Evolutionary conservation across 2,888 invertebrate genomes (phyloP), one percentile per base, ranked within the genome.

Genomic region (Drosophila helvetica): DNA sequence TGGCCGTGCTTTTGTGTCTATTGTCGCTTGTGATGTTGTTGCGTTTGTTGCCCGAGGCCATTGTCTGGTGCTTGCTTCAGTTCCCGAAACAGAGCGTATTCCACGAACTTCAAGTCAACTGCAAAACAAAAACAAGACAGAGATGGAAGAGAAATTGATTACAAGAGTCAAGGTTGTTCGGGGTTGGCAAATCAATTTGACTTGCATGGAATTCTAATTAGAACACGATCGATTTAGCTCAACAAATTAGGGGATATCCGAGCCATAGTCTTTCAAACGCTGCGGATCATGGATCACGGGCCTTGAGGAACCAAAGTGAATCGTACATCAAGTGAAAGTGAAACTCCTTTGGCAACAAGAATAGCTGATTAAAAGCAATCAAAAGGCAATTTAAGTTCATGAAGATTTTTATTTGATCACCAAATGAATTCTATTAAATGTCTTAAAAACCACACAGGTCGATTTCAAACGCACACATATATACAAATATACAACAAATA

Each of bases 71-170:
- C 15, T 15, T 15, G 30, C 33, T 12, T 4, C 1, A 1, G 33
- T 12, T 33, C 12, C 33, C 33, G 5, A 33, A 12, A 33, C 6
- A 7, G 2, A 38, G 5, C 19, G 22, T 30, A 17, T 45, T 3
- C 17, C 38, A 38, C 7, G 38, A n/a, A n/a, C 53, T 19, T 59
- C 19, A 30, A 45, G 5, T 30, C 22, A 38, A 3, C 59, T 60
- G 59, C 12, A 60, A 54, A 6, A 19, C 19, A 27, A 22, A 33
- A n/a, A 6, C 18, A 60, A 45, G 17, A 18, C 15, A 53, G 45
- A 45, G 5, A 17, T 15, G 17, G 30, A 9, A 22, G 22, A 46
- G 12, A 17, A 33, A 17, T 45, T 22, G 54, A 30, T 60, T 17
- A 46, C 10, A 22, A 12, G 45, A 54, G 30, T 45, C 54, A 53